phyloP scores from a whole-genome alignment of 2,888 invertebrate genomes.

The Drosophila cracens region DNA sequence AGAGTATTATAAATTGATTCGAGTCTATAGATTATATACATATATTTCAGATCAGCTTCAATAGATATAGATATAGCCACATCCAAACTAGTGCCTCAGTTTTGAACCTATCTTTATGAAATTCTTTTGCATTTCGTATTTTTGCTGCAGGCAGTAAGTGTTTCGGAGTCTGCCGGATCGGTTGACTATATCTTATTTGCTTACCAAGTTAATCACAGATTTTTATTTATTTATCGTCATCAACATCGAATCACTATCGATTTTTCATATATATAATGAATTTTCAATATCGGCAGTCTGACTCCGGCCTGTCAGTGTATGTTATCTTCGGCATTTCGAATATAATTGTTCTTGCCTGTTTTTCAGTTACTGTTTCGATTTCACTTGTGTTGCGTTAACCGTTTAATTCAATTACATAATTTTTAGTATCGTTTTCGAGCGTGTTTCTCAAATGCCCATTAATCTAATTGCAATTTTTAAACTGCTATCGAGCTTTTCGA shows the following conservation, averaged over 20 bases:
- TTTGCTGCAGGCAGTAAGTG: too few relatives aligned
- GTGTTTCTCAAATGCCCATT: constrained; percentile 57
- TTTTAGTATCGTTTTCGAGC: constrained; percentile 28
- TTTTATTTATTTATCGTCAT: too few relatives aligned
- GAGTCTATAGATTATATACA: not conserved
- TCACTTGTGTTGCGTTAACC: constrained; percentile 19
- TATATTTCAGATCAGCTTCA: not conserved
- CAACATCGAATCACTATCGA: not conserved
- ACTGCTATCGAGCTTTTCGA: constrained; percentile 35
- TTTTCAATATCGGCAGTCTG: not conserved
- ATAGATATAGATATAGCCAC: not conserved
- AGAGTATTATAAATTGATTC: not conserved
- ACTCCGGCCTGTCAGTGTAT: not conserved
- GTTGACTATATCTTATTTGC: not conserved
- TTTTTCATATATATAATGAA: not conserved
- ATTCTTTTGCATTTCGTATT: too few relatives aligned
- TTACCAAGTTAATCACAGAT: not conserved
- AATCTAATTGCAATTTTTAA: constrained; percentile 62
- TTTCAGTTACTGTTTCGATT: constrained; percentile 8
- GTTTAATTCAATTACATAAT: constrained; percentile 61
- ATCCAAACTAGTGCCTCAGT: accelerated
- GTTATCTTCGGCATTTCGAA: not conserved
- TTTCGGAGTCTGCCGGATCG: accelerated
- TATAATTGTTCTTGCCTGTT: not conserved
- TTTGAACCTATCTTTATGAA: not conserved